Evolutionary conservation across 2,113 vertebrate species (phyloP).

Genomic region (Ammodytes dubius): DNA sequence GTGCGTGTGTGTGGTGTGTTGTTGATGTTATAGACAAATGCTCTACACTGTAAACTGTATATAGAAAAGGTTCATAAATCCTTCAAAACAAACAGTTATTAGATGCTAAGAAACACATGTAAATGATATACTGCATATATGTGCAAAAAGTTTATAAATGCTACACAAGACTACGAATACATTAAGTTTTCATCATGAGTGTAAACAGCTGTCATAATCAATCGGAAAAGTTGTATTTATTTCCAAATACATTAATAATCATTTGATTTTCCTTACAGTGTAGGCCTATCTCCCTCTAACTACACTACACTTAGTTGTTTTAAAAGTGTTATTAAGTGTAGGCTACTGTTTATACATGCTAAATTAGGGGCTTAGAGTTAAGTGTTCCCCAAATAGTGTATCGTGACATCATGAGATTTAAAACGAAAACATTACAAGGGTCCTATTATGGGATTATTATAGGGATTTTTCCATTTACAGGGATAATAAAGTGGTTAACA

Average conservation of each 20-base stretch:
- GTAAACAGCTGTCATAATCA: background rate
- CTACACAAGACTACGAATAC: background rate
- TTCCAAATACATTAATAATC: background rate
- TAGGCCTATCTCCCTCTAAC: background rate
- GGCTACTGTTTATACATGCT: background rate
- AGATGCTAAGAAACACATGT: too few relatives aligned
- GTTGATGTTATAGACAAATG: background rate
- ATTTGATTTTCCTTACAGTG: background rate
- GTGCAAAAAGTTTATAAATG: background rate
- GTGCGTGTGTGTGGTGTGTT: too few relatives aligned
- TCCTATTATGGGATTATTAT: background rate
- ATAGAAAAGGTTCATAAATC: background rate
- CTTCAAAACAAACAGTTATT: background rate
- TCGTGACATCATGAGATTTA: background rate
- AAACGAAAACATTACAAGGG: background rate
- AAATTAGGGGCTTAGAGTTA: too few relatives aligned
- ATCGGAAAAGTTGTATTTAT: background rate
- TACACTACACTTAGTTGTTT: background rate
- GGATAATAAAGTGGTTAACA: constrained; percentile 31
- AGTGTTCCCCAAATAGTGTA: background rate
- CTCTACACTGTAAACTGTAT: background rate
- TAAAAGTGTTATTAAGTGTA: background rate
- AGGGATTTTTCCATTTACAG: background rate
- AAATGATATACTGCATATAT: background rate
- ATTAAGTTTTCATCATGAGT: background rate